Percentiles rank a stretch among this genome's conserved stretches.
Conservation (phyloP, 1,140 invertebrate species). For the Dinothrombium tinctorium region DNA sequence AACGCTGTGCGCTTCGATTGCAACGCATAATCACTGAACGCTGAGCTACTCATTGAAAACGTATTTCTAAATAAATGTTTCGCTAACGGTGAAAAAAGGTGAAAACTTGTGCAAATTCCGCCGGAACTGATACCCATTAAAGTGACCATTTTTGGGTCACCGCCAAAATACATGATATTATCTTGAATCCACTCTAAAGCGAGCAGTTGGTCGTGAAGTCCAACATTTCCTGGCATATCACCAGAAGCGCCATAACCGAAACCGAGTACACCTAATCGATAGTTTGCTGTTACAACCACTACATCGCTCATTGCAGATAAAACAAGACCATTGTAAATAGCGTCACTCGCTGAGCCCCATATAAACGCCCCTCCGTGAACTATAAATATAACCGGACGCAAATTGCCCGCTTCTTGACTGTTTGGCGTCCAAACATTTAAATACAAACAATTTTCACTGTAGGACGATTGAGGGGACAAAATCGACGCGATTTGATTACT, state of each 20-base stretch:
- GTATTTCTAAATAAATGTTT: neutral
- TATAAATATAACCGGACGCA: conserved; percentile 26
- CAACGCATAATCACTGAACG: conserved; percentile 1
- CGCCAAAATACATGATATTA: conserved; percentile 31
- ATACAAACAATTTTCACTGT: conserved; percentile 66
- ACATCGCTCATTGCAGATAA: conserved; percentile 24
- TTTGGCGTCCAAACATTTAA: conserved; percentile 67
- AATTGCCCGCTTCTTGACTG: neutral
- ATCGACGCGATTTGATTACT: neutral
- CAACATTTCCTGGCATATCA: conserved; percentile 20
- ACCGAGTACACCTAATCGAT: conserved; percentile 23
- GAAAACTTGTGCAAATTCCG: conserved; percentile 14
- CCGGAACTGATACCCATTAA: conserved; percentile 35
- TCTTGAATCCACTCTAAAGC: conserved; percentile 27
- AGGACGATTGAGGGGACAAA: neutral
- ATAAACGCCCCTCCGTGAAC: conserved; percentile 33
- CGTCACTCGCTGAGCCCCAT: conserved; percentile 24
- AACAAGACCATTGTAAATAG: conserved; percentile 9
- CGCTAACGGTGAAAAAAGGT: neutral
- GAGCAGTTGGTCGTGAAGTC: conserved; percentile 30
- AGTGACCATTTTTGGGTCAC: conserved; percentile 29
- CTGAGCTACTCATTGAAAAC: conserved; percentile 5
- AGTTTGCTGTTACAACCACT: conserved; percentile 36
- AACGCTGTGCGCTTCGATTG: neutral
- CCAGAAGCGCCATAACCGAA: conserved; percentile 10